These are phyloP conservation scores for Agriopis marginaria DNA, from an alignment of 2,888 invertebrate genomes.

Conservation along the genomic window DNA sequence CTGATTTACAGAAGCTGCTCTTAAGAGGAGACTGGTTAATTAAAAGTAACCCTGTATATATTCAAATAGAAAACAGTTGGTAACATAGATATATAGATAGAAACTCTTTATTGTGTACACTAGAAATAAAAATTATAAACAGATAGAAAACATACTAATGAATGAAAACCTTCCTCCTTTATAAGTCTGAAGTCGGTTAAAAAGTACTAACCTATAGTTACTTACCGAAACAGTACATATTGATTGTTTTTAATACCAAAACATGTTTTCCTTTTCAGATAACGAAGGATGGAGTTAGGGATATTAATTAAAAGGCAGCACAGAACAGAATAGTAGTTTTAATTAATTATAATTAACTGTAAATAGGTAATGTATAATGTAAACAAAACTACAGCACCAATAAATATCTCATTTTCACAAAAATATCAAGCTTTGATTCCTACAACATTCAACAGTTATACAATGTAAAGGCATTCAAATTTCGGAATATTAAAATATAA, in stretches of 20 bases:
- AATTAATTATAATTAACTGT: constrained; percentile 71
- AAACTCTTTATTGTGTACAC: no score
- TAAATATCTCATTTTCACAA: constrained; percentile 85
- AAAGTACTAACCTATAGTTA: background rate
- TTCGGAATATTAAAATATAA: constrained; percentile 63
- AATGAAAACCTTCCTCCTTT: no score
- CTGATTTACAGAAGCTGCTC: no score
- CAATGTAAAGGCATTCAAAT: constrained; percentile 77
- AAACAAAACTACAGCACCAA: constrained; percentile 86
- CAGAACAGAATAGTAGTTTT: constrained; percentile 67
- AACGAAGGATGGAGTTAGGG: constrained; percentile 80
- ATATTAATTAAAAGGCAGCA: constrained; percentile 64
- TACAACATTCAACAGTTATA: constrained; percentile 76
- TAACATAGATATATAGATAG: no score
- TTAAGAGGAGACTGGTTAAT: no score
- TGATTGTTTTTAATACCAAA: background rate
- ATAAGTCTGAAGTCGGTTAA: no score
- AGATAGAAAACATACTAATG: no score
- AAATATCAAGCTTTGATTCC: constrained; percentile 80
- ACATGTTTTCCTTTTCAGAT: constrained; percentile 70
- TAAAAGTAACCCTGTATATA: no score
- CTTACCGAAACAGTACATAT: background rate
- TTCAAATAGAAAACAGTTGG: no score
- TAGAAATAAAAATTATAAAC: no score
- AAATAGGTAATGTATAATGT: constrained; percentile 78